Evolutionary conservation across 2,797 vertebrate species (phyloP).

Genomic region (Rhabdophis nuchalis): DNA sequence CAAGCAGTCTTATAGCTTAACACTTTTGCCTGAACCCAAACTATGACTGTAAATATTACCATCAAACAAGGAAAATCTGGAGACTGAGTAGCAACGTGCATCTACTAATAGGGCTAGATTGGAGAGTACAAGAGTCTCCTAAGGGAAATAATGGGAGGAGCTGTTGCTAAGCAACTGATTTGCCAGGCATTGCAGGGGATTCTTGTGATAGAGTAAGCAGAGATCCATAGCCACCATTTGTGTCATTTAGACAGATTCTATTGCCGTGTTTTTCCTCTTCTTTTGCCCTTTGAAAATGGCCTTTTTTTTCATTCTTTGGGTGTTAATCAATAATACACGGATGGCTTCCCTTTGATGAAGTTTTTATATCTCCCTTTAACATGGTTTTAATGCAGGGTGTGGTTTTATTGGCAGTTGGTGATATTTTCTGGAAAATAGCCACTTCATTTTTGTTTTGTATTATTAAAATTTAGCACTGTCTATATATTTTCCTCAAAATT

Average conservation of each 20-base stretch:
- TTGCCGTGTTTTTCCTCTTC: not conserved
- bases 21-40: not conserved
- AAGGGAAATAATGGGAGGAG: not conserved
- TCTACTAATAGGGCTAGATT: not conserved
- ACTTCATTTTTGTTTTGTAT: not conserved
- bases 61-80: not conserved
- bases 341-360: not conserved
- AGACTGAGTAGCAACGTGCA: not conserved
- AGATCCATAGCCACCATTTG: not conserved
- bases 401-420: not conserved
- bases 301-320: not conserved
- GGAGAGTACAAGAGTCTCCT: not conserved
- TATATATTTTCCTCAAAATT: not conserved
- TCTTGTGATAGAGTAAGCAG: not conserved
- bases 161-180: not conserved
- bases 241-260: not conserved
- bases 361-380: not conserved
- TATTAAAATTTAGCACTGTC: not conserved
- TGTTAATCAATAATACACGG: not conserved
- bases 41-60: not conserved
- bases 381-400: not conserved
- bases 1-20: not conserved
- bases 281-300: not conserved
- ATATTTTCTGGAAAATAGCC: not conserved
- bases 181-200: not conserved